Evolutionary conservation across 2,797 vertebrate species (phyloP).

Genomic region (Lacerta agilis): DNA sequence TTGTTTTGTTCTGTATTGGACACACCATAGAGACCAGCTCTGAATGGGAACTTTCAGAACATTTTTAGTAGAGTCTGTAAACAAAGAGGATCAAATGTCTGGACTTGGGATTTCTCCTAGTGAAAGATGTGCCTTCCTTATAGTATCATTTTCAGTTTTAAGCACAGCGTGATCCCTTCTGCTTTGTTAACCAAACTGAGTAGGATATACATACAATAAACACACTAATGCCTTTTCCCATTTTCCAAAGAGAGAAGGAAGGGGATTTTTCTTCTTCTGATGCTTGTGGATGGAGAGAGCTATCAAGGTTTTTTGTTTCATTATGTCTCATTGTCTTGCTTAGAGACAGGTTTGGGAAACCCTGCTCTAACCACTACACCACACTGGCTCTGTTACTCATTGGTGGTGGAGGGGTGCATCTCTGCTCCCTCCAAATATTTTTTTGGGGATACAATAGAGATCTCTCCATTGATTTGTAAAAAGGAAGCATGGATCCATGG

Average conservation of each 20-base stretch:
- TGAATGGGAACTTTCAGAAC: not conserved
- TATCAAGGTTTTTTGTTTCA: not conserved
- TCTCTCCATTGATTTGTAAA: no score
- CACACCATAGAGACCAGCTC: not conserved
- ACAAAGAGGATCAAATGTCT: slow-evolving; percentile 17
- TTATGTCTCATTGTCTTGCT: not conserved
- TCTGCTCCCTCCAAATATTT: no score
- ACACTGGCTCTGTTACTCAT: not conserved
- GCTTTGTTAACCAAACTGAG: slow-evolving; percentile 7
- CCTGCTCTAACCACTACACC: not conserved
- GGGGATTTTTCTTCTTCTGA: not conserved
- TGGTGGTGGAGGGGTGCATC: not conserved
- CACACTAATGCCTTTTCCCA: not conserved
- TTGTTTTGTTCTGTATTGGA: not conserved
- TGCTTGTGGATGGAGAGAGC: not conserved
- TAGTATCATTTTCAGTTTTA: slow-evolving; percentile 10
- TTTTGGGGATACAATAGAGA: no score
- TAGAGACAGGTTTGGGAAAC: not conserved
- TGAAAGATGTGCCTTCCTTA: slow-evolving; percentile 3
- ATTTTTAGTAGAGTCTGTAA: not conserved
- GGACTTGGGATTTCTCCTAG: not conserved
- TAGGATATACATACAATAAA: slow-evolving; percentile 1
- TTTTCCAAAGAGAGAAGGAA: not conserved
- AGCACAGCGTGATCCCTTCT: not conserved
- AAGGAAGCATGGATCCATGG: no score